phyloP scores from a whole-genome alignment of 2,888 invertebrate genomes.

The Mayetiola destructor region DNA sequence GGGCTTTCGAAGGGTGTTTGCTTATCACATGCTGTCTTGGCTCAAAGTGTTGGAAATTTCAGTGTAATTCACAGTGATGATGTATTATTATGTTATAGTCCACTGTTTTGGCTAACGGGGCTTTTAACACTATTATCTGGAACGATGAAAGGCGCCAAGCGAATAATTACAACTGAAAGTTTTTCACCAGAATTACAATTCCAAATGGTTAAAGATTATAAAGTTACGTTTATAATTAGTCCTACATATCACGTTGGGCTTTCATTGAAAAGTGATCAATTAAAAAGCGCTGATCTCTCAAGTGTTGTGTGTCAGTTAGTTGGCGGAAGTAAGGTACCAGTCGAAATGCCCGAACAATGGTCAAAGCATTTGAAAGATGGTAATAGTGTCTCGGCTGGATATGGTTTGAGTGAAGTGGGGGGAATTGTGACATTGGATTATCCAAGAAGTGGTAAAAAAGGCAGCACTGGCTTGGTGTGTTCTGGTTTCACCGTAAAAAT shows the following conservation, averaged over 20 bases:
- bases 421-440: not conserved
- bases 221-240: not conserved
- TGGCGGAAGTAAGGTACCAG: slow-evolving; percentile 15
- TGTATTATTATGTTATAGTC: slow-evolving; percentile 18
- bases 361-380: slow-evolving; percentile 18
- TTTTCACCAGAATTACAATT: slow-evolving; percentile 6
- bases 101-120: slow-evolving; percentile 29
- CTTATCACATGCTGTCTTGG: slow-evolving; percentile 3
- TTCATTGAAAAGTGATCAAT: slow-evolving; percentile 7
- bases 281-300: slow-evolving; percentile 13
- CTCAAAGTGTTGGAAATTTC: not conserved
- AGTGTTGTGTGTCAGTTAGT: not conserved
- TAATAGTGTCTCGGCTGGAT: slow-evolving; percentile 17
- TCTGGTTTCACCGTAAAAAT: slow-evolving; percentile 26
- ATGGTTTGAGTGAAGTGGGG: slow-evolving; percentile 22
- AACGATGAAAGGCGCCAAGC: slow-evolving; percentile 26
- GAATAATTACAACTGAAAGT: slow-evolving; percentile 24
- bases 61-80: not conserved
- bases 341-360: slow-evolving; percentile 18
- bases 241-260: slow-evolving; percentile 11
- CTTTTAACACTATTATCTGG: slow-evolving; percentile 24
- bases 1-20: slow-evolving; percentile 16
- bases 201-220: slow-evolving; percentile 8
- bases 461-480: slow-evolving; percentile 25
- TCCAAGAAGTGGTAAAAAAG: slow-evolving; percentile 15